Evolutionary conservation across 2,888 invertebrate species (phyloP).

Genomic region (Thereva nobilitata): DNA sequence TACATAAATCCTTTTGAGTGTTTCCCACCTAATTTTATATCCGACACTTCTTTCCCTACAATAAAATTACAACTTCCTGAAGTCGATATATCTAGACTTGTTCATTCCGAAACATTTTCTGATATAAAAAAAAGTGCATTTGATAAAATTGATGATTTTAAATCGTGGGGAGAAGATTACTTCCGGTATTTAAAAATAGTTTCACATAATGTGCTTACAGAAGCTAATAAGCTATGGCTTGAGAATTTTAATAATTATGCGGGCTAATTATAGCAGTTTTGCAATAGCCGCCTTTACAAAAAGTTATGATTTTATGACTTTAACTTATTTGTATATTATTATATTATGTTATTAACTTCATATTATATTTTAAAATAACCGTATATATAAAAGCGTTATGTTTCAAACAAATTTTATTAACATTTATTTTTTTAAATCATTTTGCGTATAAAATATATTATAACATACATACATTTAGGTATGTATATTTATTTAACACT

Average conservation of each 20-base stretch:
- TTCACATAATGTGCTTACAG: conserved; percentile 62
- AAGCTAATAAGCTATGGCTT: conserved; percentile 58
- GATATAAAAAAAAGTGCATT: conserved; percentile 61
- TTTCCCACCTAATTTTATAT: conserved; percentile 49
- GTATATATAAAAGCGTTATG: no score
- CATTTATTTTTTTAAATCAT: no score
- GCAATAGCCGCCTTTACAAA: no score
- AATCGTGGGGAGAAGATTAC: conserved; percentile 56
- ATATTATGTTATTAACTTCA: no score
- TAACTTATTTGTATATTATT: no score
- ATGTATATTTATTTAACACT: no score
- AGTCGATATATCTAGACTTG: conserved; percentile 20
- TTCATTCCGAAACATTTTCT: conserved; percentile 47
- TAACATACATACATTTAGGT: no score
- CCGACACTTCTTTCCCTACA: not conserved
- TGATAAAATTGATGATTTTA: conserved; percentile 61
- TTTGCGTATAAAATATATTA: no score
- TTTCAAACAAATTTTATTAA: no score
- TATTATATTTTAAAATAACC: no score
- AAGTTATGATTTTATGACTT: no score
- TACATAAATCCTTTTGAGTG: conserved; percentile 56
- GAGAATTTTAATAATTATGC: conserved; percentile 54
- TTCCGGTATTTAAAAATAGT: conserved; percentile 60
- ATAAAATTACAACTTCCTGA: conserved; percentile 1
- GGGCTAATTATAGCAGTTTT: no score